Percentiles rank a stretch among this genome's conserved stretches.
Evolutionary conservation across 2,797 vertebrate species (phyloP).

Genomic region (Microctenopoma lineatum): DNA sequence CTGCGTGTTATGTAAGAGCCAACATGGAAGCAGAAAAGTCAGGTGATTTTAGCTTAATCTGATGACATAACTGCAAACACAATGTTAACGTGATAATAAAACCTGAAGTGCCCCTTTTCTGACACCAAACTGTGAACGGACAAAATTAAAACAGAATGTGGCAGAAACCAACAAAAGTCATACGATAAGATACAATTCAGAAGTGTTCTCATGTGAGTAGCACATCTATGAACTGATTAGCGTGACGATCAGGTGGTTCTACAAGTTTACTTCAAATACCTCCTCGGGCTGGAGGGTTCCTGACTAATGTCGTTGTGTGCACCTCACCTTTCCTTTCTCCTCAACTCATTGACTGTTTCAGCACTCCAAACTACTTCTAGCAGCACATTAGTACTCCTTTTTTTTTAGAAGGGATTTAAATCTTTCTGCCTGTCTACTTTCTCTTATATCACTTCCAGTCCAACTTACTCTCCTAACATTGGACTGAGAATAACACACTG

Average conservation of each 20-base stretch:
- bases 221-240: too few species aligned
- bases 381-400: conserved; percentile 14
- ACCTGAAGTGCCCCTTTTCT: too few species aligned
- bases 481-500: conserved; percentile 24
- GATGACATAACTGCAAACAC: conserved; percentile 24
- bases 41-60: conserved; percentile 43
- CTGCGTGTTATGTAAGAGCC: conserved; percentile 58
- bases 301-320: conserved; percentile 17
- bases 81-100: neutral
- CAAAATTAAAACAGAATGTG: too few species aligned
- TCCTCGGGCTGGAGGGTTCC: conserved; percentile 45
- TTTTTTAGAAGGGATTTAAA: conserved; percentile 28
- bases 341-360: conserved; percentile 26
- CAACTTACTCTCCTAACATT: conserved; percentile 30
- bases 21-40: conserved; percentile 35
- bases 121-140: too few species aligned
- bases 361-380: conserved; percentile 22
- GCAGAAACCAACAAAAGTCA: too few species aligned
- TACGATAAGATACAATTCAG: too few species aligned
- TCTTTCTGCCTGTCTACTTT: conserved; percentile 37
- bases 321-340: neutral
- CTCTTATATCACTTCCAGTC: conserved; percentile 31
- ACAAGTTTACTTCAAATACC: conserved; percentile 54
- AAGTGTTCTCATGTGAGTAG: too few species aligned
- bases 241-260: neutral